Conservation (phyloP, 2,113 vertebrate genomes). For the Neolamprologus devosi region DNA sequence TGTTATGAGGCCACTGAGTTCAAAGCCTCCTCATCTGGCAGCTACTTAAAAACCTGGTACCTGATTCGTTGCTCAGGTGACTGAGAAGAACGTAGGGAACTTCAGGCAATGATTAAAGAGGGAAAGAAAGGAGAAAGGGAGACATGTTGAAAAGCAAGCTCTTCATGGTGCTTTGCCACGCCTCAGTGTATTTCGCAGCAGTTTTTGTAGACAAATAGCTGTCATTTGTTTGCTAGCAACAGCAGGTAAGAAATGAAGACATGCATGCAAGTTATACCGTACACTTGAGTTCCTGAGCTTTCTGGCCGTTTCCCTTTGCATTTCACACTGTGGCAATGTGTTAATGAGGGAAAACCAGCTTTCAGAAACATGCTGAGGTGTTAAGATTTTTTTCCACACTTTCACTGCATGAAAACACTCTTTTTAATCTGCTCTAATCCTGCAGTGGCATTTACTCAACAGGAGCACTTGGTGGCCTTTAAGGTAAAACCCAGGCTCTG, state of each 20-base stretch:
- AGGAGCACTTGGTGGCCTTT: conserved; percentile 43
- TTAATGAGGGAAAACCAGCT: conserved; percentile 52
- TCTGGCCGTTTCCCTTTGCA: neutral
- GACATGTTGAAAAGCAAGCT: conserved; percentile 17
- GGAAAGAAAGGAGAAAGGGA: conserved; percentile 60
- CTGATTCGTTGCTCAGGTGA: conserved; percentile 97
- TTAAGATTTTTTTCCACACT: conserved; percentile 40
- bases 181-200: neutral
- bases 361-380: conserved; percentile 45
- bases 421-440: conserved; percentile 62
- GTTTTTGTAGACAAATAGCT: neutral
- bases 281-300: neutral
- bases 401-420: conserved; percentile 35
- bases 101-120: conserved; percentile 73
- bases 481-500: neutral
- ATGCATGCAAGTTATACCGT: neutral
- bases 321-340: conserved; percentile 26
- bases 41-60: conserved; percentile 71
- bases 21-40: conserved; percentile 10
- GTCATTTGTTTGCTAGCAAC: neutral
- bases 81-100: conserved; percentile 98
- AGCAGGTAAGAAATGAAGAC: neutral
- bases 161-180: neutral
- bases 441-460: conserved; percentile 55
- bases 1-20: neutral